Evolutionary conservation across 2,797 vertebrate genomes (phyloP), one percentile per base, ranked within the genome.

Genomic region (Gymnoscopelus braueri): DNA sequence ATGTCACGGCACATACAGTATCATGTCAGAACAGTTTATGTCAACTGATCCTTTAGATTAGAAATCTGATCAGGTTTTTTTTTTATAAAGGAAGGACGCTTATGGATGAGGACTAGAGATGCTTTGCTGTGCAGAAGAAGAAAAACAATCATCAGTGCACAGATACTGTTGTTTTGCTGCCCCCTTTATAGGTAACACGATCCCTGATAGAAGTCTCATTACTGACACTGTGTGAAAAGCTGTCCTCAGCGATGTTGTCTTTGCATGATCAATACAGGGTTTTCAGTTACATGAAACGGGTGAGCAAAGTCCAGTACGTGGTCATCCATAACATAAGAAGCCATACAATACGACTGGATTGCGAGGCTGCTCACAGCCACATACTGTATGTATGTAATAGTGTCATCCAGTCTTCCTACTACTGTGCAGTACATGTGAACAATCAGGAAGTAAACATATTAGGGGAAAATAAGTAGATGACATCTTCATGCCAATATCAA

Each of bases 221-320:
- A 63, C 69, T 59, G 60, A 72, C 69, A 72, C 75, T 49, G 60
- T 72, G 69, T 77, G 65, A 81, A 84, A 83, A 78, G 78, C 82
- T 71, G 78, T 79, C 75, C 74, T 78, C 75, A 72, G 84, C 44
- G 29, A 66, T 74, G 71, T 75, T 73, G 66, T 75, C 65, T 87
- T 88, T 72, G 76, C 62, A 52, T 83, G 74, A 84, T 89, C 83
- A 87, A 86, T 82, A 77, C 71, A 66, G 62, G 71, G 75, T 80
- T 80, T 87, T 65, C 64, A 60, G 84, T 92, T 87, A 88, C 84
- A 70, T 80, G 85, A 86, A 91, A 90, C 84, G 78, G 89, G 87
- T 74, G 84, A 87, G 85, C 88, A 89, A 91, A 92, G 83, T 87
- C 80, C 39, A 62, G 70, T 85, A 77, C 69, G 83, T 80, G 83